Percentiles rank a stretch among this genome's conserved stretches.
These are phyloP conservation scores for Fukomys damarensis DNA, from an alignment of 2,113 vertebrate species.

Conservation along the genomic window DNA sequence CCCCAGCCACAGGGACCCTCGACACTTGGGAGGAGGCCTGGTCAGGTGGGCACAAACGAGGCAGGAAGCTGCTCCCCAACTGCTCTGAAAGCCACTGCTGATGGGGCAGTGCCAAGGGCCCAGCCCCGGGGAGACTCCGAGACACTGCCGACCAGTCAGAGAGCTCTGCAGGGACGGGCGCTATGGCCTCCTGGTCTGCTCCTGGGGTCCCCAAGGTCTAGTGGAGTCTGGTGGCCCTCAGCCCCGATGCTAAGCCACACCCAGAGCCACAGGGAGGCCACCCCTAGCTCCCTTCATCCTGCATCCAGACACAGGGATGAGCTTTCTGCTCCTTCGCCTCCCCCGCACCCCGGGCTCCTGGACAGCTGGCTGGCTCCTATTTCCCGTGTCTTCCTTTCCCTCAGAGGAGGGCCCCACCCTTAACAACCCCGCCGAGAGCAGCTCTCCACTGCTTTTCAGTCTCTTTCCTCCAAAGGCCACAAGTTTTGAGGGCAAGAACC, in stretches of 20 bases:
- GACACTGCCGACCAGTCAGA: background rate
- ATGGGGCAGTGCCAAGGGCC: background rate
- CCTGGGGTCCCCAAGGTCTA: background rate
- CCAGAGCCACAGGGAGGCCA: background rate
- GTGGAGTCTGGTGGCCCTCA: background rate
- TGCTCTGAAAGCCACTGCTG: background rate
- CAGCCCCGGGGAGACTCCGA: background rate
- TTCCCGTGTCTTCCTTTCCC: background rate
- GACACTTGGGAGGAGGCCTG: background rate
- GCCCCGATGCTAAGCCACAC: background rate
- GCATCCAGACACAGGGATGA: rapidly evolving
- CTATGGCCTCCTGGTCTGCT: background rate
- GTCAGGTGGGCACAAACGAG: background rate
- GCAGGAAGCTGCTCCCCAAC: background rate
- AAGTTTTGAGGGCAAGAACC: background rate
- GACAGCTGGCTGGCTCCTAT: background rate
- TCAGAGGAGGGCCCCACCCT: rapidly evolving
- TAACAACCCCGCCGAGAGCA: background rate
- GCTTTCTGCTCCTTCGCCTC: too few species aligned
- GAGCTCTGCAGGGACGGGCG: background rate
- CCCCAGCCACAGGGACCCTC: background rate
- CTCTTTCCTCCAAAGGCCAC: background rate
- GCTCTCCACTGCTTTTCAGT: background rate
- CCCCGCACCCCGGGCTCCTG: too few species aligned
- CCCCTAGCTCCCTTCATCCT: background rate